Conservation (phyloP, 2,797 vertebrate species). For the Emydoidea blandingii region DNA sequence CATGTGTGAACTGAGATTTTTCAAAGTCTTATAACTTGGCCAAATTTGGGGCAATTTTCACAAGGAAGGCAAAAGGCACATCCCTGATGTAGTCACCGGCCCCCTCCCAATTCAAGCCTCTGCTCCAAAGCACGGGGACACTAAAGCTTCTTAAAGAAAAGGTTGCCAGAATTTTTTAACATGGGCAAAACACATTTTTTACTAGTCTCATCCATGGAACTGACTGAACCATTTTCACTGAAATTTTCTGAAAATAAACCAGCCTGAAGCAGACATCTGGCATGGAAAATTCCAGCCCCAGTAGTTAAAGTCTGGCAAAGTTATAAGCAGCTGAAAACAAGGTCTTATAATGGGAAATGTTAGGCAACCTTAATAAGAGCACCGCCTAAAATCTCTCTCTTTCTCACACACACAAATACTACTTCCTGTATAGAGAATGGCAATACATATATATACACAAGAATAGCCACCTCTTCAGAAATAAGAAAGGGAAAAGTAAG, state of each 20-base stretch:
- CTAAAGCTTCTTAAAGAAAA: background rate
- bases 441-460: too few relatives aligned
- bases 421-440: too few relatives aligned
- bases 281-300: background rate
- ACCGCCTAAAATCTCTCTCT: background rate
- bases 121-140: background rate
- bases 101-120: background rate
- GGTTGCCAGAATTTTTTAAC: background rate
- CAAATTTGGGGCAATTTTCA: background rate
- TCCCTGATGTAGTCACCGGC: background rate
- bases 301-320: background rate
- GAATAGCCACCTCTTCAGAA: background rate
- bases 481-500: background rate
- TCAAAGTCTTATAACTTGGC: background rate
- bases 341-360: background rate
- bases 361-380: too few relatives aligned
- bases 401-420: background rate
- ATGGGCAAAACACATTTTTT: background rate
- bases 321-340: background rate
- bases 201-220: background rate
- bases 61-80: background rate
- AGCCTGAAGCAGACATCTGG: background rate
- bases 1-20: background rate
- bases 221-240: background rate
- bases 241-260: background rate